A percentile compares a stretch with the other conserved stretches of the same genome.
phyloP scores from a whole-genome alignment of 2,113 vertebrate genomes.

The Perca fluviatilis region DNA sequence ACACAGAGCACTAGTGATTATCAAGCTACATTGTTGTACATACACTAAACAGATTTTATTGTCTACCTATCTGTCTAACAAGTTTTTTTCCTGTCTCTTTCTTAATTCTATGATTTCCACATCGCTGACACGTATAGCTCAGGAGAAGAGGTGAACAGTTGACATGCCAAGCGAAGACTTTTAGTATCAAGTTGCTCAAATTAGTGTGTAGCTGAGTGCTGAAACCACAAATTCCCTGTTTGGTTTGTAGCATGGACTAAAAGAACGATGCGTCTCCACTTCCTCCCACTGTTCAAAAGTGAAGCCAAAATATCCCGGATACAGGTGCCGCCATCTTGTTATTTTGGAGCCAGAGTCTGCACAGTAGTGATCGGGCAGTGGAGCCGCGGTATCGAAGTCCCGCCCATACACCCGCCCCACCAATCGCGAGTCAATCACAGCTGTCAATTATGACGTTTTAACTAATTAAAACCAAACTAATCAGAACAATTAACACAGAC shows the following conservation, averaged over 20 bases:
- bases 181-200: background rate
- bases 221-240: conserved; percentile 15
- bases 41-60: conserved; percentile 85
- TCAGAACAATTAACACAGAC: too few species aligned
- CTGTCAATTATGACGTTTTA: too few species aligned
- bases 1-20: conserved; percentile 88
- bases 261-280: too few species aligned
- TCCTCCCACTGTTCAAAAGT: too few species aligned
- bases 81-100: conserved; percentile 11
- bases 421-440: too few species aligned
- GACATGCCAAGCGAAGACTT: background rate
- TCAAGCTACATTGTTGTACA: conserved; percentile 90
- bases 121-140: conserved; percentile 38
- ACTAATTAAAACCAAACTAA: too few species aligned
- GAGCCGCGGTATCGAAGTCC: too few species aligned
- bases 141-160: conserved; percentile 13
- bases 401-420: too few species aligned
- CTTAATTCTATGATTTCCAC: conserved; percentile 2
- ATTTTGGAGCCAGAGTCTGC: too few species aligned
- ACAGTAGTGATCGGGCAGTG: too few species aligned
- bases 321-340: too few species aligned
- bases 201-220: conserved; percentile 3
- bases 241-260: background rate
- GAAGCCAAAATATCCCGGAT: too few species aligned
- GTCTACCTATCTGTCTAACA: conserved; percentile 83